Evolutionary conservation across 2,888 invertebrate species (phyloP), one percentile per base, ranked within the genome.

Genomic region (Sturmia bella): DNA sequence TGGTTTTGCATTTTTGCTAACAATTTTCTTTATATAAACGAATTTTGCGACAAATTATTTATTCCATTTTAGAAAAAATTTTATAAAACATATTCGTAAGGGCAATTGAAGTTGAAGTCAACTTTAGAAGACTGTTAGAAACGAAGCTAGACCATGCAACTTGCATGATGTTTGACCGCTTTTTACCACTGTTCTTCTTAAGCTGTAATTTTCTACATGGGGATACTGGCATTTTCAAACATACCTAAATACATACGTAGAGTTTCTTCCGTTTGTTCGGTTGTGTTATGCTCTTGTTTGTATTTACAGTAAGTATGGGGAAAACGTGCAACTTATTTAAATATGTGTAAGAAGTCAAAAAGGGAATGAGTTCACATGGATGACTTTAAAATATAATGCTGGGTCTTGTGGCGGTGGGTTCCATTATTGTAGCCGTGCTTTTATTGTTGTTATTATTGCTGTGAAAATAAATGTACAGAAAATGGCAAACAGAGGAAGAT

Each of bases 291-390:
- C 59, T 45, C 48, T 32, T 63, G 50, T 54, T 39, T 72, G 48
- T 15, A 43, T 54, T 68, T 63, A 68, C 61, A 50, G 54, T 76
- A 41, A 68, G 27, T 69, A 39, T 17, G 21, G 57, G 72, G 32
- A 81, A 66, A 68, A 56, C 80, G 80, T 81, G 80, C 72, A 73
- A 27, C 76, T 81, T 73, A 76, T 69, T 73, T 63, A 50, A 66
- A 73, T 81, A 54, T 39, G 13, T 21, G 21, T 45, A 48, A 45
- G 7, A 48, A 37, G 15, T 37, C 41, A 70, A 50, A 19, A n/a
- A 41, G 50, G 41, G 41, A 41, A n/a, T 19, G 32, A 37, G 72
- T 17, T 39, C 39, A 61, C 24, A 61, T 13, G 19, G 19, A 13
- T 50, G 17, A 39, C 56, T 56, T 39, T 21, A 52, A 72, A 74